Evolutionary conservation across 2,113 vertebrate genomes (phyloP), one percentile per base, ranked within the genome.

Genomic region (Odobenus rosmarus): DNA sequence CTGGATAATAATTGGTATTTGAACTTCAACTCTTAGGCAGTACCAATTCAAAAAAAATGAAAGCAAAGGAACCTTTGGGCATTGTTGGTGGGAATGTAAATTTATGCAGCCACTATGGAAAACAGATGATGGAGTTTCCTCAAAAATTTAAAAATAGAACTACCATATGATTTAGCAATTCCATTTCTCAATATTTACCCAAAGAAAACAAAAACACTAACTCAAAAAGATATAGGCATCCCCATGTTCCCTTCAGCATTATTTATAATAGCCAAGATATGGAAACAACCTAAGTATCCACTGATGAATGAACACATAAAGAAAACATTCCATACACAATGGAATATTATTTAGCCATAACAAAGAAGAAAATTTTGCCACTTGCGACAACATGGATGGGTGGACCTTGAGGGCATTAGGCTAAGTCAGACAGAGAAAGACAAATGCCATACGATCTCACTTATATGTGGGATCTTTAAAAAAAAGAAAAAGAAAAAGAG

Each of bases 201-300:
- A 39, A 93, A 87, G 49, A 53, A 87, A 93, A 87, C 7, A 7
- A 57, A 69, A 57, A 69, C 36, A 79, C 33, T 79, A 46, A 79
- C 26, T 87, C 31, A 4, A n/a, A 87, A 79, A 69, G 28, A 28
- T 69, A 33, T 26, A 57, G 10, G 6, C 10, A 87, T 36, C 19
- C 42, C 1, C 21, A 79, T 57, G 36, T 24, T 79, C 61, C 57
- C 7, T 79, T 49, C 19, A 79, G 61, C 83, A 93, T 67, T 79
- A 79, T 79, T 93, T 87, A 93, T 49, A 87, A 79, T 15, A 67
- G 72, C 19, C 36, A 87, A 79, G 72, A 87, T 55, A 79, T n/a
- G 59, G 10, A 46, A 67, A 62, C 49, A 80, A 80, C 51, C 5
- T 28, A 77, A 55, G 46, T 79, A 14, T 46, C 19, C 9, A 79